Evolutionary conservation across 2,113 vertebrate genomes (phyloP), one percentile per base, ranked within the genome.

Genomic region (Merops nubicus): DNA sequence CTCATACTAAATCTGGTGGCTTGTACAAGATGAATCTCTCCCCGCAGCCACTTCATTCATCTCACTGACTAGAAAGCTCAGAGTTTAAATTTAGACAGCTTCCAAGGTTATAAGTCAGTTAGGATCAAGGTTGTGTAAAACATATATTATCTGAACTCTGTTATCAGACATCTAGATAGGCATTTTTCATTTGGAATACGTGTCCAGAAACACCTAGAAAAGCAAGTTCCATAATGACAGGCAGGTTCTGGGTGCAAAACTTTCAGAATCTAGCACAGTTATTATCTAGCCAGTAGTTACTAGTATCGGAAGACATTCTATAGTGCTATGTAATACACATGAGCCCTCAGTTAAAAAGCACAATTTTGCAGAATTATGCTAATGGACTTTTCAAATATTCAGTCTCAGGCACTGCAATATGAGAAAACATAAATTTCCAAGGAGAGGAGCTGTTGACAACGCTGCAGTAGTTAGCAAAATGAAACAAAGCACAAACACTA

Each of bases 21-120:
- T 70, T 51, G 85, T 64, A 91, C 33, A 94, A 85, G 88, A 96
- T 81, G 2, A 91, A 95, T 94, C 17, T 78, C 60, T 77, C 73
- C 40, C 78, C 75, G 56, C 51, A 91, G 60, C 59, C 47, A 67
- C 12, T 80, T 87, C 76, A 90, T 75, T 93, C 33, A 91, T 89
- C 94, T 91, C 81, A 78, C 73, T 75, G 80, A 91, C 51, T 78
- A 47, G 51, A 85, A 87, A 89, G 67, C 17, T 59, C 40, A 67
- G 54, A 48, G 34, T 75, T 89, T 70, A 85, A 87, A 96, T 26
- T 84, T 42, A 69, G 6, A 48, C 50, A 74, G 6, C 50, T 93
- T 93, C 23, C 77, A 93, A 75, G 54, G 89, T 59, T 45, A 0
- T 57, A 89, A 74, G 5, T 77, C 63, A 65, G 25, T 21, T 25